Evolutionary conservation across 92 coral and sea anemone genomes (phyloP), one percentile per base, ranked within the genome.

Genomic region (Phenganax stokvisi): DNA sequence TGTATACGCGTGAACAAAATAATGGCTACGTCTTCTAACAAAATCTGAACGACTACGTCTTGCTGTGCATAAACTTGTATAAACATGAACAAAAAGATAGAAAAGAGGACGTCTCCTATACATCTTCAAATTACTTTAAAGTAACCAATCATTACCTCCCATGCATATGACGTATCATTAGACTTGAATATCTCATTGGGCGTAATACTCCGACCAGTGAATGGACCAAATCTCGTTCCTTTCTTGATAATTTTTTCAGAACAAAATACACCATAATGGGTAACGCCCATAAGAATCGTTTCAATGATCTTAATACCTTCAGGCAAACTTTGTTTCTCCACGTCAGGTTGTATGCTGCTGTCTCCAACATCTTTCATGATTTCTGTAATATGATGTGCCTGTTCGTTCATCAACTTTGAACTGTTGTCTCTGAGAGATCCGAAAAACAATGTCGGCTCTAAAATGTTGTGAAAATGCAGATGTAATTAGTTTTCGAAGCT

Each of bases 151-250:
- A 87, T 58, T 74, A 94, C 98, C 93, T 94, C 98, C 98, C 98
- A 94, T 6, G 88, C 85, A 64, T 91, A 88, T 78, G 86, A 89
- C 79, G 85, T 88, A 27, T 88, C 92, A 54, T 44, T 37, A 57
- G 54, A 83, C 52, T 87, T 28, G 10, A 84, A n/a, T 55, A 87
- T 75, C 27, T 94, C 91, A 20, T 74, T 69, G 12, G 97, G 93
- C 51, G 61, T 29, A 54, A 91, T 81, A 27, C 76, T 87, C 37
- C 67, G 85, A 44, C 99, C 99, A 8, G 88, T 91, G 82, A 90
- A 96, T 12, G 99, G 99, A 27, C 99, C 99, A 72, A 96, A 87
- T 63, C 92, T 81, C 28, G 99, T 87, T 11, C 99, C 99, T 59
- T 87, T 85, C 37, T 92, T 86, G 81, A 96, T 96, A 54, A 85